Evolutionary conservation across 2,888 invertebrate genomes (phyloP), one percentile per base, ranked within the genome.

Genomic region (Priocnemis perturbator): DNA sequence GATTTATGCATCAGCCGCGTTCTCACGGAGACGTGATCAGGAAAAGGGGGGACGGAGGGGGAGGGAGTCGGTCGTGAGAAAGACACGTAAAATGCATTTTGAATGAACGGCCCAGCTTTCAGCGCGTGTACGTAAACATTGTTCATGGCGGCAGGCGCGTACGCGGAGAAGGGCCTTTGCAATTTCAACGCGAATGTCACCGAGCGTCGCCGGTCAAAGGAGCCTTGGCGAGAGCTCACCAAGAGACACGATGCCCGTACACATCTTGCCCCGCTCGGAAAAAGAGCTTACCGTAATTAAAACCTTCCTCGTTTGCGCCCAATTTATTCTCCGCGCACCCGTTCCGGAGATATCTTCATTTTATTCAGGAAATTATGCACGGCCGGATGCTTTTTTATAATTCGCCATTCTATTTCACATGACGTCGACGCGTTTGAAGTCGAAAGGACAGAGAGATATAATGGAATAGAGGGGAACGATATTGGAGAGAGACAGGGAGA

Each of bases 301-400:
- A 61, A 50, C 37, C 45, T 9, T 44, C 44, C 47, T 65, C 47
- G 64, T 55, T 55, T 67, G 47, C 64, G 72, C 68, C 74, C 73
- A 75, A 79, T 79, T 79, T 79, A 79, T 79, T 75, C 50, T 50
- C 59, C 67, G 77, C 68, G 66, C 74, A 68, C 74, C 19, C 61
- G 67, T 52, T 62, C 71, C 64, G 62, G 60, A 73, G 57, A 56
- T 66, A 69, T 64, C 65, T 71, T 69, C 74, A 66, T 77, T 77
- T 78, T 76, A 71, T 78, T 74, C 79, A 68, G 69, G 72, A 73
- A 78, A 78, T 78, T 78, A 76, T 77, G 77, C 75, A 77, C 72
- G 71, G 69, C 71, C 78, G 79, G 68, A 72, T 75, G 79, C 77
- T 74, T 71, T 73, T 79, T 77, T 64, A 79, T 77, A 77, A 79